Evolutionary conservation across 2,797 vertebrate genomes (phyloP).

Genomic region (Sebastiscus albofasciatus): DNA sequence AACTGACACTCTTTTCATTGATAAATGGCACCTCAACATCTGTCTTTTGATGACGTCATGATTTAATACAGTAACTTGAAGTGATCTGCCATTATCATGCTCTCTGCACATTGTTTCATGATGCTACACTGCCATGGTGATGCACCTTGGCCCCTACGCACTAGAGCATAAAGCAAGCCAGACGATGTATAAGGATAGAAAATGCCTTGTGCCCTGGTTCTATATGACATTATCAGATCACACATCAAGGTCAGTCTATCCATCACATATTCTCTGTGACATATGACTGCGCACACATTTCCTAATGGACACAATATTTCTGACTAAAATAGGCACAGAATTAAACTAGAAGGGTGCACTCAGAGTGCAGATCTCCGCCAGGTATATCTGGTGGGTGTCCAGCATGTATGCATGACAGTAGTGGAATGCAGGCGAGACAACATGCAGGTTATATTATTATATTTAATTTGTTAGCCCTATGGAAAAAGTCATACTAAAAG

Average conservation of each 20-base stretch:
- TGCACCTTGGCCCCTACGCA: neutral
- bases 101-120: neutral
- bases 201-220: neutral
- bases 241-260: conserved; percentile 27
- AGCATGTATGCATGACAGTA: neutral
- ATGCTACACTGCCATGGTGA: neutral
- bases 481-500: too few species aligned
- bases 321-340: conserved; percentile 24
- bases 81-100: neutral
- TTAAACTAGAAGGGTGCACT: neutral
- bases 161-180: neutral
- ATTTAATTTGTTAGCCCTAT: too few species aligned
- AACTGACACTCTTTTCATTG: neutral
- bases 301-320: conserved; percentile 20
- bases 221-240: conserved; percentile 32
- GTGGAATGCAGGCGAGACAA: neutral
- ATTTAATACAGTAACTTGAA: neutral
- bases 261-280: neutral
- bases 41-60: neutral
- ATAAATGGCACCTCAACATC: neutral
- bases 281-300: neutral
- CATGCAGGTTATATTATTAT: neutral
- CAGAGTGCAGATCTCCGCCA: neutral
- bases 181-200: neutral
- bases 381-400: neutral